Conservation (phyloP, 2,888 invertebrate species). For the Drosophila colorata region DNA sequence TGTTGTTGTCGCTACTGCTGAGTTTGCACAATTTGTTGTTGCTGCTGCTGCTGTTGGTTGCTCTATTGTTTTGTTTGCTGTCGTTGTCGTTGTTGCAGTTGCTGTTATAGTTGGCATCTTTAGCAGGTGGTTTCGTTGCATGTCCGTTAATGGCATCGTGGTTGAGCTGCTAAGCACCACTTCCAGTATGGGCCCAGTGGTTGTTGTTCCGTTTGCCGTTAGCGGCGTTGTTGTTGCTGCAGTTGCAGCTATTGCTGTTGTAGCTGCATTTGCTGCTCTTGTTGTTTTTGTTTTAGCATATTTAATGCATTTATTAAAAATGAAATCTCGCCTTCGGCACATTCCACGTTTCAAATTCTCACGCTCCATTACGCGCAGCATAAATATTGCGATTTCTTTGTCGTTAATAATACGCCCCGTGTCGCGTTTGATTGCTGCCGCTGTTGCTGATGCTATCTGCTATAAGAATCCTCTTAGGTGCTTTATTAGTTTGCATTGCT, state of each 20-base stretch:
- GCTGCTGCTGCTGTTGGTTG: constrained; percentile 23
- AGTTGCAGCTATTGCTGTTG: constrained; percentile 23
- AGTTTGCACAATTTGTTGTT: constrained; percentile 43
- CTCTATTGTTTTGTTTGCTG: constrained; percentile 56
- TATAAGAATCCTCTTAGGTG: constrained; percentile 67
- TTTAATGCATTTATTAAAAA: constrained; percentile 55
- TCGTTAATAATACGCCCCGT: constrained; percentile 68
- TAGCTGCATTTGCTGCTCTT: constrained; percentile 14
- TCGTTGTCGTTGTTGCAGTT: constrained; percentile 41
- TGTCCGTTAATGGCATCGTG: constrained; percentile 67
- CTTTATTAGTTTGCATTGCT: constrained; percentile 78
- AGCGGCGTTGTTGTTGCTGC: constrained; percentile 59
- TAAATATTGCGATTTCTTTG: constrained; percentile 15
- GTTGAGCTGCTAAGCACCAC: constrained; percentile 43
- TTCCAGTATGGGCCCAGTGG: constrained; percentile 48
- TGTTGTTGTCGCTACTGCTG: constrained; percentile 20
- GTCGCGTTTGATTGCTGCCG: constrained; percentile 61
- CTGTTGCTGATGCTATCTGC: constrained; percentile 40
- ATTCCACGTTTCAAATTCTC: constrained; percentile 53
- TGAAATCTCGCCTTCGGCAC: constrained; percentile 53
- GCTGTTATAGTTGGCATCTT: constrained; percentile 70
- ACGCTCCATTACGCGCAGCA: constrained; percentile 38
- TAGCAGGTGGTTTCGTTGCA: constrained; percentile 82
- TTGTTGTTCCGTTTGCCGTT: constrained; percentile 69
- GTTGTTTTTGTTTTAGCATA: constrained; percentile 25